Evolutionary conservation across 2,888 invertebrate genomes (phyloP).

Genomic region (Cosmorhoe ocellata): DNA sequence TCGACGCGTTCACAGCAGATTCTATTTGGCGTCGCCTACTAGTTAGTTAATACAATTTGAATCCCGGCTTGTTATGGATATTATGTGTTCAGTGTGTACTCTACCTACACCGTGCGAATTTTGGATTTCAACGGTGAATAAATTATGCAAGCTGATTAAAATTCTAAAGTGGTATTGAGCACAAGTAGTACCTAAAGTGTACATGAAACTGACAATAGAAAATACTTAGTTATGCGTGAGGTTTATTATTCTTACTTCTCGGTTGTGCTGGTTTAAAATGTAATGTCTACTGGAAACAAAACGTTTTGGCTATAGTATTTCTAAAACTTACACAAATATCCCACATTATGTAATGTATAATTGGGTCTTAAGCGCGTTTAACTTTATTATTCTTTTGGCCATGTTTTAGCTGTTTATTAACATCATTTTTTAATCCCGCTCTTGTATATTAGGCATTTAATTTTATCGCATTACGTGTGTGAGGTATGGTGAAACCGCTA

Average conservation of each 20-base stretch:
- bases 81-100: conserved; percentile 21
- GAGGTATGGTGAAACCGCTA: too few relatives aligned
- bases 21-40: conserved; percentile 47
- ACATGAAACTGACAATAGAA: conserved; percentile 1
- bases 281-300: too few relatives aligned
- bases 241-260: background rate
- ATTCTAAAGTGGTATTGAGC: conserved; percentile 15
- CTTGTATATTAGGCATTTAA: too few relatives aligned
- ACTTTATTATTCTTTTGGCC: too few relatives aligned
- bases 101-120: conserved; percentile 29
- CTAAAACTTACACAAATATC: too few relatives aligned
- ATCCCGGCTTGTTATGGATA: conserved; percentile 43
- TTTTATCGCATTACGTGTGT: too few relatives aligned
- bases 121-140: conserved; percentile 21
- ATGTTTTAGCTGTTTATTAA: too few relatives aligned
- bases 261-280: too few relatives aligned
- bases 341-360: too few relatives aligned
- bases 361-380: too few relatives aligned
- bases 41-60: conserved; percentile 52
- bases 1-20: conserved; percentile 48
- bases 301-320: too few relatives aligned
- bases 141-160: conserved; percentile 21
- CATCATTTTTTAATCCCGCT: too few relatives aligned
- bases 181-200: background rate
- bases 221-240: background rate